Conservation (phyloP, 2,888 invertebrate species). For the Villa cingulata region DNA sequence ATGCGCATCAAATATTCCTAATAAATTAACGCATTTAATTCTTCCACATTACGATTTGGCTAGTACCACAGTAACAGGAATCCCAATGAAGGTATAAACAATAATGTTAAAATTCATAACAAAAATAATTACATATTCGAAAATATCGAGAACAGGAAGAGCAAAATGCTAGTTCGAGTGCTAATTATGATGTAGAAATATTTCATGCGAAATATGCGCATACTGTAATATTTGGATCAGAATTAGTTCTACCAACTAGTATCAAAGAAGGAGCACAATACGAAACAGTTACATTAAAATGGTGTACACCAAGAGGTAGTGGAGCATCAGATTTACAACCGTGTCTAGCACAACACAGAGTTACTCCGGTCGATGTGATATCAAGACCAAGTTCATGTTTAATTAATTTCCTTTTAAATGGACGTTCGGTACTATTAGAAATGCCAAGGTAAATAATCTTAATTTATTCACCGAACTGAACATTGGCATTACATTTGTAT, state of each 20-base stretch:
- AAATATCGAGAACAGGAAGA: conserved; percentile 48
- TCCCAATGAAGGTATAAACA: conserved; percentile 76
- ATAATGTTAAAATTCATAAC: background rate
- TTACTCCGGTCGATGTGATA: conserved; percentile 93
- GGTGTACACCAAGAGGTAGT: conserved; percentile 92
- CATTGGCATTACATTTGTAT: background rate
- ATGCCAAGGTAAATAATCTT: conserved; percentile 47
- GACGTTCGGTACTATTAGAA: conserved; percentile 83
- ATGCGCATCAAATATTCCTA: conserved; percentile 58
- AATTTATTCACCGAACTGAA: background rate
- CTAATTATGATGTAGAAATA: conserved; percentile 97
- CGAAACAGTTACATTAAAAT: conserved; percentile 75
- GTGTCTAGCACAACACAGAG: conserved; percentile 72
- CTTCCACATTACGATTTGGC: conserved; percentile 80
- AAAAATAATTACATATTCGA: background rate
- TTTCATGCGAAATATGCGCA: conserved; percentile 82
- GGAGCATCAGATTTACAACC: conserved; percentile 68
- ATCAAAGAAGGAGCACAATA: conserved; percentile 62
- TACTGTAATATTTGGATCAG: conserved; percentile 60
- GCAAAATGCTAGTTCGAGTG: conserved; percentile 93
- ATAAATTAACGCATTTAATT: conserved; percentile 60
- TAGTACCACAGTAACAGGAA: conserved; percentile 93
- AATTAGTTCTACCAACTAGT: conserved; percentile 40
- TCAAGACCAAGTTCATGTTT: conserved; percentile 93
- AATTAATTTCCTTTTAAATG: conserved; percentile 92